These are phyloP conservation scores for Aelia acuminata DNA, from an alignment of 2,888 invertebrate genomes.

Conservation along the genomic window DNA sequence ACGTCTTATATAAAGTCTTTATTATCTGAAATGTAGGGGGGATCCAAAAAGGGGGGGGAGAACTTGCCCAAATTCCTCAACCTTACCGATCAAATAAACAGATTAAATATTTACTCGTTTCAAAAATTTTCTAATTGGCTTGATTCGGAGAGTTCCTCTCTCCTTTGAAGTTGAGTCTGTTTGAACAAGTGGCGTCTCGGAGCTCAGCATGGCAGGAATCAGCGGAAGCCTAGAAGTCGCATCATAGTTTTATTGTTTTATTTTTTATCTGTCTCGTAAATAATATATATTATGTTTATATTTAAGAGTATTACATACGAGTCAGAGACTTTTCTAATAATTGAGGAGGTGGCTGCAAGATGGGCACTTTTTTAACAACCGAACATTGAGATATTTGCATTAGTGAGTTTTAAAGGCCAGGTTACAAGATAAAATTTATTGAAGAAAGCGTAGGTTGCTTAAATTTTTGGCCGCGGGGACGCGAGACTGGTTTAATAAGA, in stretches of 20 bases:
- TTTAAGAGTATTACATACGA: no score
- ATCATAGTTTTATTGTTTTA: neutral
- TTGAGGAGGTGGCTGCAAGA: no score
- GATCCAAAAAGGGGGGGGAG: neutral
- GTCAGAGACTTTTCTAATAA: no score
- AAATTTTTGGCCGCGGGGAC: no score
- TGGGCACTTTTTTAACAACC: no score
- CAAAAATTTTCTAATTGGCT: constrained; percentile 41
- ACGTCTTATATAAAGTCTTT: constrained; percentile 7
- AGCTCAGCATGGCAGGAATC: neutral
- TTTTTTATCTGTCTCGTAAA: no score
- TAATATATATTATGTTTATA: no score
- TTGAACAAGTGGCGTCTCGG: neutral
- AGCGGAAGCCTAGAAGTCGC: neutral
- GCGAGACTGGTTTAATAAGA: no score
- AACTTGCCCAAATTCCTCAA: constrained; percentile 16
- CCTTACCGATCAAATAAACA: constrained; percentile 30
- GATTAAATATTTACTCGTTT: constrained; percentile 45
- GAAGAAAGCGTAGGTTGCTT: no score
- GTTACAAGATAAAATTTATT: no score
- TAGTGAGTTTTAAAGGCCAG: no score
- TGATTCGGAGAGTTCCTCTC: neutral
- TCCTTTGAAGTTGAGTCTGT: constrained; percentile 9
- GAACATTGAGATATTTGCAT: no score
- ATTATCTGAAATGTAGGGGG: neutral